phyloP scores from a whole-genome alignment of 2,113 vertebrate species.

The Trachemys scripta region DNA sequence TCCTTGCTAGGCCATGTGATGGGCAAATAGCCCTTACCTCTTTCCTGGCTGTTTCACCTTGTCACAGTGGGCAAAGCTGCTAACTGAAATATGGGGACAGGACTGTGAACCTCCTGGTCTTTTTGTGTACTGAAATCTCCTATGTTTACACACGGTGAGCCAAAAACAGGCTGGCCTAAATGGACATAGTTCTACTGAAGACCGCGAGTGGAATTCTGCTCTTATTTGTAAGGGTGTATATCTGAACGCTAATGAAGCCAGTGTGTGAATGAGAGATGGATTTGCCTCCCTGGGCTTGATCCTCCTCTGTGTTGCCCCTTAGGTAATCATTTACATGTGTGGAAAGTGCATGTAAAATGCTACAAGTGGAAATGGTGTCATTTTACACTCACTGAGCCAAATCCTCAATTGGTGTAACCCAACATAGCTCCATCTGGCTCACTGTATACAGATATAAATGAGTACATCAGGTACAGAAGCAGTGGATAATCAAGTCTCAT shows the following conservation, averaged over 20 bases:
- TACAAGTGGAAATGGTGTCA: background rate
- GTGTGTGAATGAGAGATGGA: background rate
- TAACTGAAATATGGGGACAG: background rate
- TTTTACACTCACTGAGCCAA: no score
- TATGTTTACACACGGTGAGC: background rate
- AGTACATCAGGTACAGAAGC: rapidly evolving
- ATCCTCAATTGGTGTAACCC: background rate
- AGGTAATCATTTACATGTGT: background rate
- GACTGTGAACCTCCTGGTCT: background rate
- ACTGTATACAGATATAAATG: background rate
- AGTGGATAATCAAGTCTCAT: background rate
- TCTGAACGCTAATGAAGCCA: background rate
- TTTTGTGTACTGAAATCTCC: background rate
- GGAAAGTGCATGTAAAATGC: background rate
- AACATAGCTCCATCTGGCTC: background rate
- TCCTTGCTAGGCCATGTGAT: background rate
- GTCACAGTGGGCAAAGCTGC: background rate
- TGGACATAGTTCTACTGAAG: background rate
- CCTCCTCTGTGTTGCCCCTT: background rate
- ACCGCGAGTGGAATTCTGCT: background rate
- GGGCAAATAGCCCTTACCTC: background rate
- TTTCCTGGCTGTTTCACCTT: background rate
- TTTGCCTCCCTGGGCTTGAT: background rate
- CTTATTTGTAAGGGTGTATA: background rate
- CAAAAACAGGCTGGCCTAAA: background rate